phyloP scores from a whole-genome alignment of 1,140 invertebrate genomes.

The Drosophila ambigua region DNA sequence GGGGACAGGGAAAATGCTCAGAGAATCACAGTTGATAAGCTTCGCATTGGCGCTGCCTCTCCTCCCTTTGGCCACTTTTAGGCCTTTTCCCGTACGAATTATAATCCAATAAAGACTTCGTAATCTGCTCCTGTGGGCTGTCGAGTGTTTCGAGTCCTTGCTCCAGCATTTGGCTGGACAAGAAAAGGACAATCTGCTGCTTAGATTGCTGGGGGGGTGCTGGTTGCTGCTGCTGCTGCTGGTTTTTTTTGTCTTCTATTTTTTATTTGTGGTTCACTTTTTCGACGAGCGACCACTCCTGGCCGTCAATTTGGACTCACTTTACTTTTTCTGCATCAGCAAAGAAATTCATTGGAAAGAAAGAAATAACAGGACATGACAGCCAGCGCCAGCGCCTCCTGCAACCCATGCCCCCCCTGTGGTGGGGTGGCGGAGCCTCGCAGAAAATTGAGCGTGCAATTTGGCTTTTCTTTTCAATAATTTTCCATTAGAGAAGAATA shows the following conservation, averaged over 20 bases:
- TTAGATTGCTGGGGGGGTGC: slow-evolving; percentile 25
- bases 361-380: slow-evolving; percentile 49
- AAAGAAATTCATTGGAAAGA: slow-evolving; percentile 42
- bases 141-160: slow-evolving; percentile 14
- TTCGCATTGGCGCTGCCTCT: neutral
- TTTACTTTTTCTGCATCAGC: slow-evolving; percentile 62
- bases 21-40: no score
- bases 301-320: slow-evolving; percentile 52
- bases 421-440: neutral
- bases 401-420: neutral
- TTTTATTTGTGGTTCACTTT: neutral
- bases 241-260: neutral
- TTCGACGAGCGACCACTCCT: slow-evolving; percentile 8
- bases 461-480: slow-evolving; percentile 76
- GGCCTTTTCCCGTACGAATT: no score
- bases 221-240: neutral
- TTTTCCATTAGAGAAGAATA: slow-evolving; percentile 73
- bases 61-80: neutral
- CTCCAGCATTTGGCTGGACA: neutral
- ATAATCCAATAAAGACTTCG: slow-evolving; percentile 1
- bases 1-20: no score
- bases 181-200: slow-evolving; percentile 13
- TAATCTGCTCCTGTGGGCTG: slow-evolving; percentile 22
- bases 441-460: slow-evolving; percentile 73
- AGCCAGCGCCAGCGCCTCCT: slow-evolving; percentile 27